Evolutionary conservation across 2,113 vertebrate genomes (phyloP), one percentile per base, ranked within the genome.

Genomic region (Passer montanus): DNA sequence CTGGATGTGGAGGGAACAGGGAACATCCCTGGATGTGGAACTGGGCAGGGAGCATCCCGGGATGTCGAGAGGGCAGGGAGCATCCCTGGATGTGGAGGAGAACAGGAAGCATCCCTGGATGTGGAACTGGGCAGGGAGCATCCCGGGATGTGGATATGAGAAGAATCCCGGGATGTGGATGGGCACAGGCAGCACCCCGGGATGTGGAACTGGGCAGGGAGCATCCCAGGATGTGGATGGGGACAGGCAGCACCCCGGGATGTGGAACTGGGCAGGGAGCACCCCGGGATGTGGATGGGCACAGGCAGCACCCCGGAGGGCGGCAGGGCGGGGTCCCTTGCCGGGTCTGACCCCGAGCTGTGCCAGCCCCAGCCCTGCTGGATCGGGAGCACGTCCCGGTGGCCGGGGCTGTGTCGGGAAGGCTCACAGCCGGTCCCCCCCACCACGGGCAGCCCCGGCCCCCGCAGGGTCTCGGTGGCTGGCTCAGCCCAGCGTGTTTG

Each of bases 331-430:
- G 41, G 33, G 2, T 17, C 69, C 82, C 33, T 10, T 2, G 3
- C 64, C 5, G 2, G 30, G 2, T 47, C 27, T 22, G 50, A 6
- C 3, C 3, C n/a, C 24, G 77, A 46, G 41, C 79, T 41, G 46
- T 4, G 14, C 5, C 5, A 1, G 52, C 69, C 41, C 2, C 0
- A 55, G 30, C 7, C 35, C 24, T 15, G 35, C 52, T 52, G 43
- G 1, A 6, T 15, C 0, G 1, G 55, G 31, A 62, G 12, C 56
- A 23, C 7, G 3, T 70, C 46, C 19, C 66, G 3, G 53, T 9
- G 64, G n/a, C 55, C 7, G 23, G 8, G 15, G n/a, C 49, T 11
- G 47, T 8, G 35, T 13, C 53, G 44, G 68, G 33, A 30, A 4
- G 22, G 47, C 33, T 90, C 47, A 4, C 5, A 4, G 37, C 41